These are phyloP conservation scores for Pyralis farinalis DNA, from an alignment of 2,888 invertebrate genomes.

Conservation along the genomic window DNA sequence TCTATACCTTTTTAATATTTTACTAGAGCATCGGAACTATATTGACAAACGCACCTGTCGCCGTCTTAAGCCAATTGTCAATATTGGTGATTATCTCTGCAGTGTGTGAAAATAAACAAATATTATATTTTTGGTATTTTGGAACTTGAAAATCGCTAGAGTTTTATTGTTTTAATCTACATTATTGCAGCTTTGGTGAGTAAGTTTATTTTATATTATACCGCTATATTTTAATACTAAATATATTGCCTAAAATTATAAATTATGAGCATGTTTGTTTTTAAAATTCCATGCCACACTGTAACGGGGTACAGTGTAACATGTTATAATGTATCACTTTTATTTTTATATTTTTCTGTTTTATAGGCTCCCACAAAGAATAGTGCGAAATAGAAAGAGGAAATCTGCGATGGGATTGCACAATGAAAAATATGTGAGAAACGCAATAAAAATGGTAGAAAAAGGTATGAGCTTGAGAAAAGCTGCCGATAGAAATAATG, in stretches of 20 bases:
- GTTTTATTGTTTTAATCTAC: neutral
- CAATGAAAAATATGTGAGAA: conserved; percentile 14
- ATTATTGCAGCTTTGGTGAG: conserved; percentile 8
- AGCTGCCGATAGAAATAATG: conserved; percentile 12
- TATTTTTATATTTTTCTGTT: neutral
- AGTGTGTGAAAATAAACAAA: no score
- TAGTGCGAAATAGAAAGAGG: conserved; percentile 15
- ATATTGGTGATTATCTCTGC: no score
- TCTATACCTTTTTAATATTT: conserved; percentile 11
- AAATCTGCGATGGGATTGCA: conserved; percentile 16
- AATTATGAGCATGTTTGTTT: conserved; percentile 3
- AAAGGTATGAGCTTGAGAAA: conserved; percentile 13
- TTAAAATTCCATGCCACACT: conserved; percentile 7
- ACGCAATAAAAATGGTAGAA: conserved; percentile 14
- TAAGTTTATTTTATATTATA: conserved; percentile 11
- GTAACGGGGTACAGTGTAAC: conserved; percentile 10
- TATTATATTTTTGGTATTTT: no score
- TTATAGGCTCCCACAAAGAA: conserved; percentile 9
- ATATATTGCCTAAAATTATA: conserved; percentile 5
- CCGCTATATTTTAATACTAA: conserved; percentile 8
- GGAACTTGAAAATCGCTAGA: conserved; percentile 5
- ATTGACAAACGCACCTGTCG: conserved; percentile 8
- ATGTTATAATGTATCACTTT: conserved; percentile 9
- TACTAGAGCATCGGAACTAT: conserved; percentile 13
- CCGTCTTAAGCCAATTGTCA: no score